These are phyloP conservation scores for Manis javanica DNA, from an alignment of 2,797 vertebrate species.

Conservation along the genomic window DNA sequence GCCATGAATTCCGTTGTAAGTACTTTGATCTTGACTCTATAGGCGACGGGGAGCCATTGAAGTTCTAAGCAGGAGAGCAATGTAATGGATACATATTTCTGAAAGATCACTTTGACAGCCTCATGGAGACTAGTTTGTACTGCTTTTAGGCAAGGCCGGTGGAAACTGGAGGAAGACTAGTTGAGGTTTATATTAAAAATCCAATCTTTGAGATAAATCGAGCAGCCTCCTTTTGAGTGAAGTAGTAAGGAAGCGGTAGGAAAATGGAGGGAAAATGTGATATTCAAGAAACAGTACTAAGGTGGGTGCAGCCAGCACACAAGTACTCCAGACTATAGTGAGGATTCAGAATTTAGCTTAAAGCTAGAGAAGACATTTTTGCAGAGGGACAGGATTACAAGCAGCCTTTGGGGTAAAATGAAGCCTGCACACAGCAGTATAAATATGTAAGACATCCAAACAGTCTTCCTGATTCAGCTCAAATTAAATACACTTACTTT, in stretches of 20 bases:
- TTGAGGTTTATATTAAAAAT: not conserved
- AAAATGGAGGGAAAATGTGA: not conserved
- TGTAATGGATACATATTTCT: not conserved
- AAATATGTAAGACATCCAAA: conserved; percentile 57
- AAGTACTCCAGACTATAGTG: not conserved
- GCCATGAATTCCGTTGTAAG: not conserved
- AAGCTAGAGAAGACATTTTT: not conserved
- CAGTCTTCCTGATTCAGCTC: conserved; percentile 53
- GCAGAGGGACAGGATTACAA: conserved; percentile 14
- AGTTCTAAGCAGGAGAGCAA: not conserved
- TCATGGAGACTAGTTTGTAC: not conserved
- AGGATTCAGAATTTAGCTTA: conserved; percentile 66
- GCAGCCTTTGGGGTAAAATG: conserved; percentile 61
- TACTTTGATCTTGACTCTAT: not conserved
- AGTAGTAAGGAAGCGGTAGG: not conserved
- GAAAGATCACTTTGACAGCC: not conserved
- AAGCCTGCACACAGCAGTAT: conserved; percentile 17
- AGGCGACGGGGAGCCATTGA: not conserved
- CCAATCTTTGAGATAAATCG: not conserved
- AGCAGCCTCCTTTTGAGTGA: not conserved
- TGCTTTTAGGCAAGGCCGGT: not conserved
- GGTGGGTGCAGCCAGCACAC: no score
- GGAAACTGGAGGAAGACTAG: not conserved
- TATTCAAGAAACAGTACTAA: not conserved
- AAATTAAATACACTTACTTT: conserved; percentile 71